phyloP scores from a whole-genome alignment of 2,797 vertebrate species.

The Steatocranus sp. region DNA sequence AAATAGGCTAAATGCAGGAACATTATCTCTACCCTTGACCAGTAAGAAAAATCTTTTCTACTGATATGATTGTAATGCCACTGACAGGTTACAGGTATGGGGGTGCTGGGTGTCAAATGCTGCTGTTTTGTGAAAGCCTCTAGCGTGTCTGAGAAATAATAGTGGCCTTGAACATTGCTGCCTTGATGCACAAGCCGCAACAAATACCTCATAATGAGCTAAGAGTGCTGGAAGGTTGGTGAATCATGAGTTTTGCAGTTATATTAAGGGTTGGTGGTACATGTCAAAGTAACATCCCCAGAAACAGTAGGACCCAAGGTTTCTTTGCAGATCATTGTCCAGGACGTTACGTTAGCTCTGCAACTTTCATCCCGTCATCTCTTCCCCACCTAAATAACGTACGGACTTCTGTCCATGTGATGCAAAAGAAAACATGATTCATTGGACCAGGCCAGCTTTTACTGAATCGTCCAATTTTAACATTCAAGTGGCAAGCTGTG shows the following conservation, averaged over 20 bases:
- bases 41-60: not conserved
- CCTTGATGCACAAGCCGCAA: not conserved
- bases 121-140: not conserved
- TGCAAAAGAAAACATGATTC: not conserved
- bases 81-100: not conserved
- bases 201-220: not conserved
- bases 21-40: not conserved
- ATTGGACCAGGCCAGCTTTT: not conserved
- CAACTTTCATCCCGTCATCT: not conserved
- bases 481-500: not conserved
- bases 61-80: not conserved
- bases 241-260: not conserved
- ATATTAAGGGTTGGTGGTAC: not conserved
- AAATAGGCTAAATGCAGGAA: not conserved
- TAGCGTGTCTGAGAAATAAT: fast-evolving
- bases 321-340: not conserved
- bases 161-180: not conserved
- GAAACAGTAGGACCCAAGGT: not conserved
- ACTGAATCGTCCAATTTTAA: not conserved
- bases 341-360: not conserved
- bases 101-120: not conserved
- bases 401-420: not conserved
- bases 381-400: not conserved
- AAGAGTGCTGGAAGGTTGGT: not conserved
- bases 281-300: not conserved